Base-by-base conservation (phyloP, 2,888 invertebrate genomes). In the Meiosimyza platycephala region DNA sequence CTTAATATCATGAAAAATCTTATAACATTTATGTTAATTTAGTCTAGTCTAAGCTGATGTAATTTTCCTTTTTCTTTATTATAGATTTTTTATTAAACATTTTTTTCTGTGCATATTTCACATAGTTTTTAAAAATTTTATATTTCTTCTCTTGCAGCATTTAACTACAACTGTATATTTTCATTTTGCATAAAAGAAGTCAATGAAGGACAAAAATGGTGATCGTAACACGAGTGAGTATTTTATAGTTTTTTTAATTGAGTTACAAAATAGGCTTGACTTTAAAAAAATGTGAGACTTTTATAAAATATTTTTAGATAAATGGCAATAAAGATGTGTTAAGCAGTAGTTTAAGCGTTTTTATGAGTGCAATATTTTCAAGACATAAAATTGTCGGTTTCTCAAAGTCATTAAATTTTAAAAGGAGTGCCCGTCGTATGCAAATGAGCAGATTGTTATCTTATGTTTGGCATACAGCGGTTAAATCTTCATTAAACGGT, bases 151-250 rank as follows among this genome's bases (percentile, higher is more conserved):
- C 63, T 67, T 75, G 15, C 63, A 71, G 72, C 63, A 4, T 28
- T 28, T 28, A 28, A 28, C 28, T 28, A 28, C 28, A 28, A 28
- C 28, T 28, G 0, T 28, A 28, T 40, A 15, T 18, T 18, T 54
- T 54, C 54, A 16, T 60, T 48, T 28, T 50, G 40, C 73, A 71
- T 77, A 78, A 82, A 80, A 79, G 74, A 80, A 83, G 87, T 87
- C 87, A 87, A 87, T 87, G 87, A 87, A 85, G 88, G 85, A 83
- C 82, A 89, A 90, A 90, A 89, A 92, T 93, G 92, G 92, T 93
- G 90, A 93, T 93, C 89, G 92, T 93, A 90, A 93, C 92, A 90
- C 92, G 92, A 90, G 92, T 92, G 87, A 90, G 92, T 88, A 79
- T 67, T 60, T 15, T 52, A 33, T 54, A 12, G 15, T 28, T 33